Conservation (phyloP, 2,797 vertebrate genomes). For the Spinibarbus caldwelli region DNA sequence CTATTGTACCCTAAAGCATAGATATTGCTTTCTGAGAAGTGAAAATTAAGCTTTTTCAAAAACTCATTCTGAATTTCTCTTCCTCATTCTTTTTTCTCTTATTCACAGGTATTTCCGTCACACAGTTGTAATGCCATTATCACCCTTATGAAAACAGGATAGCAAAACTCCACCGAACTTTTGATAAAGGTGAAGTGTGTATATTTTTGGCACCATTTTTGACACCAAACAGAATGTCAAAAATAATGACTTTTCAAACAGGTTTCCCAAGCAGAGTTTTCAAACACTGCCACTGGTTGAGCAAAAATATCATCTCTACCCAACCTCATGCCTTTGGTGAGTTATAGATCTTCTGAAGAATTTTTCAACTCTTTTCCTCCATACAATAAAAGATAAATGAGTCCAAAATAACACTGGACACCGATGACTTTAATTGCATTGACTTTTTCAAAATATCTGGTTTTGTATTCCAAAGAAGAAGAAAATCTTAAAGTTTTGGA, state of each 20-base stretch:
- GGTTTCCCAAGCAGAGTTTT: no score
- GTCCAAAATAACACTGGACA: neutral
- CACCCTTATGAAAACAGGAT: neutral
- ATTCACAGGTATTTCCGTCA: neutral
- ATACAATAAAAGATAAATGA: neutral
- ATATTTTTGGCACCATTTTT: no score
- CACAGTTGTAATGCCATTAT: neutral
- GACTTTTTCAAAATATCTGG: neutral
- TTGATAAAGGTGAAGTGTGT: no score
- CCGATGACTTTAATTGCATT: neutral
- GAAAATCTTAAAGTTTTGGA: neutral
- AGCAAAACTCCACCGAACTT: neutral
- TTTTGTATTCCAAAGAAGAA: neutral
- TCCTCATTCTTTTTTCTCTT: neutral
- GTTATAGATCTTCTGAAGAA: neutral
- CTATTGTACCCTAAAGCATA: neutral
- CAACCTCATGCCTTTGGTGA: neutral
- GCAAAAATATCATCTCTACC: neutral
- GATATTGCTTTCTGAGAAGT: neutral
- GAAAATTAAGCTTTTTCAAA: conserved; percentile 6
- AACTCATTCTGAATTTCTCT: neutral
- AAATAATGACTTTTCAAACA: no score
- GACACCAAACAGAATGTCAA: no score
- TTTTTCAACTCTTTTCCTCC: neutral
- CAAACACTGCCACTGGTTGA: no score